phyloP scores from a whole-genome alignment of 1,140 invertebrate species.

The Polypedilum pembai region DNA sequence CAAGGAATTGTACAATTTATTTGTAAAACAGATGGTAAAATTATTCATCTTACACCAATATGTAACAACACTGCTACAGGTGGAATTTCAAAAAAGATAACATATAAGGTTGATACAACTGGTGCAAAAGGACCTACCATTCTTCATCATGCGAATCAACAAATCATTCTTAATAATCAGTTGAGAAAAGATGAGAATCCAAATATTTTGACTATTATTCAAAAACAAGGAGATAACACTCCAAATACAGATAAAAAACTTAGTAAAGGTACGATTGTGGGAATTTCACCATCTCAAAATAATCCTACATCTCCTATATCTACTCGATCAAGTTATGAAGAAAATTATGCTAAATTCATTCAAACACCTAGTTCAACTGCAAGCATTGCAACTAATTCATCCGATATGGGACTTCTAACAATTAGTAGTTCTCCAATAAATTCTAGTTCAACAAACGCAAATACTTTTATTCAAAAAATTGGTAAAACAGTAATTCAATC shows the following conservation, averaged over 20 bases:
- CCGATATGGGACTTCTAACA: conserved; percentile 2
- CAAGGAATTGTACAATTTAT: conserved; percentile 41
- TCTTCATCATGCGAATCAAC: conserved; percentile 29
- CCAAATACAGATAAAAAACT: conserved; percentile 35
- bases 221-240: conserved; percentile 36
- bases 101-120: background rate
- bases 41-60: conserved; percentile 48
- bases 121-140: background rate
- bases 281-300: conserved; percentile 34
- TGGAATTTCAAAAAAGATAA: conserved; percentile 22
- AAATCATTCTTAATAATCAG: conserved; percentile 32
- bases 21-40: conserved; percentile 51
- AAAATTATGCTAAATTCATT: conserved; percentile 49
- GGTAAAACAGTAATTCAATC: conserved; percentile 32
- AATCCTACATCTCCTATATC: conserved; percentile 44
- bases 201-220: conserved; percentile 35
- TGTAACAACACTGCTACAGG: background rate
- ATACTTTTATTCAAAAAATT: conserved; percentile 11
- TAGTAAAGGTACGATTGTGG: conserved; percentile 32
- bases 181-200: conserved; percentile 44
- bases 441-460: conserved; percentile 39
- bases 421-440: conserved; percentile 38
- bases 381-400: background rate
- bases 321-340: conserved; percentile 48
- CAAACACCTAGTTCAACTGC: conserved; percentile 37